These are phyloP conservation scores for Gymnoscelis rufifasciata DNA, from an alignment of 2,888 invertebrate genomes.

Conservation along the genomic window DNA sequence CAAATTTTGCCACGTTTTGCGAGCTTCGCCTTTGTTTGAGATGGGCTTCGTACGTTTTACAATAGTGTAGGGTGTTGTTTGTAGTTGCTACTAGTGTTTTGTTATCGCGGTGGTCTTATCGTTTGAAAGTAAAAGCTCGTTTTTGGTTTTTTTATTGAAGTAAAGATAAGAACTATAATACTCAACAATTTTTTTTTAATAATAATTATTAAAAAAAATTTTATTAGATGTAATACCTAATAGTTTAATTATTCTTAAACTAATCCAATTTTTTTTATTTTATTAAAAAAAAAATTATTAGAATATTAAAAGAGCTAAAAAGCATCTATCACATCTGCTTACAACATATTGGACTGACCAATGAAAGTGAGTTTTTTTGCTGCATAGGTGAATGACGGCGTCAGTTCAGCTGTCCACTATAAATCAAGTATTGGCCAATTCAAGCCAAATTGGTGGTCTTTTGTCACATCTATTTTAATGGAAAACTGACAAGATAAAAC, in stretches of 20 bases:
- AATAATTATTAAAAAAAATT: too few relatives aligned
- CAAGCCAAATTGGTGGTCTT: constrained; percentile 41
- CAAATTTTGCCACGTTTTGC: constrained; percentile 45
- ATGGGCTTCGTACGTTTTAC: constrained; percentile 28
- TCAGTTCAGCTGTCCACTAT: constrained; percentile 49
- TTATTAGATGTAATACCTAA: too few relatives aligned
- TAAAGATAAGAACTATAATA: too few relatives aligned
- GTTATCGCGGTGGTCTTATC: neutral
- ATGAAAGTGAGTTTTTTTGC: constrained; percentile 54
- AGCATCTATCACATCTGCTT: constrained; percentile 23
- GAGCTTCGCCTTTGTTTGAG: constrained; percentile 38
- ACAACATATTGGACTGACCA: constrained; percentile 46
- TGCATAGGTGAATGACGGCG: constrained; percentile 32
- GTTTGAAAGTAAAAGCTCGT: too few relatives aligned
- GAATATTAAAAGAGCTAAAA: neutral
- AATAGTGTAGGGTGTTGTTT: constrained; percentile 25
- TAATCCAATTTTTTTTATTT: too few relatives aligned
- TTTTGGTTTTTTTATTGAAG: too few relatives aligned
- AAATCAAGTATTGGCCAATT: constrained; percentile 53
- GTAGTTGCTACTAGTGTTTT: constrained; percentile 1
- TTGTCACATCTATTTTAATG: neutral
- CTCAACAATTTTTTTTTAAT: too few relatives aligned
- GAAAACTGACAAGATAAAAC: neutral
- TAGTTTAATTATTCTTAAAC: too few relatives aligned
- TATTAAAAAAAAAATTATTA: neutral